Percentiles rank a stretch among this genome's conserved stretches.
phyloP scores from a whole-genome alignment of 2,888 invertebrate species.

The Barypeithes pellucidus region DNA sequence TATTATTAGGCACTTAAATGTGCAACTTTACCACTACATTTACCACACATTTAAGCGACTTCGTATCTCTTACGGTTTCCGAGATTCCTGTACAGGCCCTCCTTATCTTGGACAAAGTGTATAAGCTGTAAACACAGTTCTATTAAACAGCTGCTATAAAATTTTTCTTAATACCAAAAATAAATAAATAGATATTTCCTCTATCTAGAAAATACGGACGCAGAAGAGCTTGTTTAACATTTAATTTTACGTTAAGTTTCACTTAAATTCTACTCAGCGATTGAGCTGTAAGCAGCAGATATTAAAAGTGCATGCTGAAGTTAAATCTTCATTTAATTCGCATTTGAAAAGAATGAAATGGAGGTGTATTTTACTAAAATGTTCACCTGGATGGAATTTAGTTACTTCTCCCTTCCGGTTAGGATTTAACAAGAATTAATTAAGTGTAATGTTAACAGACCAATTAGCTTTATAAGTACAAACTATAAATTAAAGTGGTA shows the following conservation, averaged over 20 bases:
- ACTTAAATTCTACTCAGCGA: background rate
- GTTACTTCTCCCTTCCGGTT: background rate
- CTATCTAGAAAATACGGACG: background rate
- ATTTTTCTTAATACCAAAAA: background rate
- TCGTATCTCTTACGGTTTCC: too few relatives aligned
- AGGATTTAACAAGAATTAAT: background rate
- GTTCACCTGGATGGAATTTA: background rate
- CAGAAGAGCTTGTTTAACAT: background rate
- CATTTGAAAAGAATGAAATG: background rate
- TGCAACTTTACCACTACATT: too few relatives aligned
- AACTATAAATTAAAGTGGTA: too few relatives aligned
- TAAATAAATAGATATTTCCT: background rate
- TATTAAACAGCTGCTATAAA: too few relatives aligned
- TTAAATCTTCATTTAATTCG: background rate
- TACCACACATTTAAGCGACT: too few relatives aligned
- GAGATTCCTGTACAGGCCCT: too few relatives aligned
- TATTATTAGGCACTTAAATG: too few relatives aligned
- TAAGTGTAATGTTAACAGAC: background rate
- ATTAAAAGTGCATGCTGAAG: conserved; percentile 1
- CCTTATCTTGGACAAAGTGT: too few relatives aligned
- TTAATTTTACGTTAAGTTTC: conserved; percentile 2
- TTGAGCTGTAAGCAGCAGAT: conserved; percentile 5
- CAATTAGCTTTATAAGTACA: too few relatives aligned
- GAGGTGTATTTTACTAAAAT: background rate
- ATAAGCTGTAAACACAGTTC: too few relatives aligned